Conservation (phyloP, 2,113 vertebrate species). For the Microcebus lehilahytsara region DNA sequence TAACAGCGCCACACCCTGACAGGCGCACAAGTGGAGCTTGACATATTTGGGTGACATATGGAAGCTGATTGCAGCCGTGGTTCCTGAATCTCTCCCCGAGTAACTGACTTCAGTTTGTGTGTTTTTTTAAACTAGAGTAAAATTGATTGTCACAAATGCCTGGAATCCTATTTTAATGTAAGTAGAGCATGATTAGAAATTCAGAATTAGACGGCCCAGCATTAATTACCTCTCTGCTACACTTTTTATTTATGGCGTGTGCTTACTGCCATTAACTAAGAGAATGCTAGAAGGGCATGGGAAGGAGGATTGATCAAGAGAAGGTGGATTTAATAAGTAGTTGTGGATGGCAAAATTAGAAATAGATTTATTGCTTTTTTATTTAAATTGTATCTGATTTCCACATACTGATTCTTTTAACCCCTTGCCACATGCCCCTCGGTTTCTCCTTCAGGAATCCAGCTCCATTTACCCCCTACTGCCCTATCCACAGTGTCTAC, state of each 20-base stretch:
- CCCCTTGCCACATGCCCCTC: not conserved
- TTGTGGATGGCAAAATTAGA: not conserved
- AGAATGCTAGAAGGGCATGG: not conserved
- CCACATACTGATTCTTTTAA: not conserved
- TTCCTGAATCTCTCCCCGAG: slow-evolving; percentile 1
- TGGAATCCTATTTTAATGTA: slow-evolving; percentile 58
- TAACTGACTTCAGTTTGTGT: slow-evolving; percentile 4
- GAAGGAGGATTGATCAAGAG: not conserved
- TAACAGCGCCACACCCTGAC: not conserved
- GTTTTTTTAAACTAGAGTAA: slow-evolving; percentile 38
- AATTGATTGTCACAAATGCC: slow-evolving; percentile 67
- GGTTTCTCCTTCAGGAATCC: not conserved
- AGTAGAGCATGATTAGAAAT: slow-evolving; percentile 69
- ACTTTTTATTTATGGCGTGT: slow-evolving; percentile 44
- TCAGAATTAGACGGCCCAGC: slow-evolving; percentile 5
- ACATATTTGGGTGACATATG: slow-evolving; percentile 2
- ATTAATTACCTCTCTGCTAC: slow-evolving; percentile 53
- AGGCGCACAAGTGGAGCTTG: fast-evolving
- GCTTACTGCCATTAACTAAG: not conserved
- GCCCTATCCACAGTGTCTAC: not conserved
- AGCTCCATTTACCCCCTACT: not conserved
- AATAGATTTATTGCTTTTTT: not conserved
- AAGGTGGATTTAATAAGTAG: slow-evolving; percentile 2
- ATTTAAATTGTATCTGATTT: slow-evolving; percentile 4
- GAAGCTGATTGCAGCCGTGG: slow-evolving; percentile 12